Percentiles rank a stretch among this genome's conserved stretches.
Evolutionary conservation across 1,140 invertebrate genomes (phyloP).

Genomic region (Papilio xuthus): DNA sequence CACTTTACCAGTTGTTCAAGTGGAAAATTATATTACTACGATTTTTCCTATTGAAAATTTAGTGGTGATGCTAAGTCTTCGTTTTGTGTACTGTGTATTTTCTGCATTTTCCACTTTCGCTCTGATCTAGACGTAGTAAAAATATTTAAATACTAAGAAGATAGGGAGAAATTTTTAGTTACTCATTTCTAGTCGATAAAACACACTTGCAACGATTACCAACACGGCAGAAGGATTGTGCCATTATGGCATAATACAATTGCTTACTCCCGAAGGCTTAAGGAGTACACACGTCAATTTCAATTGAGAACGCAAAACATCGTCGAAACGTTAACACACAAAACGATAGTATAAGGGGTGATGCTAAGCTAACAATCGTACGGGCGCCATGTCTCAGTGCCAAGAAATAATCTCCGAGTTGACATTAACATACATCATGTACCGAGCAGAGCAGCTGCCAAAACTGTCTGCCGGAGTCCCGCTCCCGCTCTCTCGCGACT

Average conservation of each 20-base stretch:
- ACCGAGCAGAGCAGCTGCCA: conserved; percentile 68
- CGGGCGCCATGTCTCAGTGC: conserved; percentile 67
- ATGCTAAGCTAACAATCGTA: conserved; percentile 67
- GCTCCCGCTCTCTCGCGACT: conserved; percentile 48
- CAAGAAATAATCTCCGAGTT: conserved; percentile 77
- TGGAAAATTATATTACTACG: conserved; percentile 15
- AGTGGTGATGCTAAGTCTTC: background rate
- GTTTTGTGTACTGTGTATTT: background rate
- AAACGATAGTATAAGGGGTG: conserved; percentile 54
- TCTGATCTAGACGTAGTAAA: background rate
- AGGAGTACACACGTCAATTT: background rate
- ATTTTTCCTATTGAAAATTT: background rate
- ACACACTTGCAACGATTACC: too few relatives aligned
- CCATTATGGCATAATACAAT: too few relatives aligned
- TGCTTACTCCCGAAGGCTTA: too few relatives aligned
- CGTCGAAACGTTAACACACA: conserved; percentile 12
- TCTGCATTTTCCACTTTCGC: background rate
- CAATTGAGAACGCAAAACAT: background rate
- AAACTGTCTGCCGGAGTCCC: conserved; percentile 68
- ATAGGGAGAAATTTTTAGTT: background rate
- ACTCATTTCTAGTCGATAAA: background rate
- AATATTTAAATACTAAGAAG: background rate
- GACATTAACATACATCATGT: conserved; percentile 78
- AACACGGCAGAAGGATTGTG: too few relatives aligned
- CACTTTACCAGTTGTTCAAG: conserved; percentile 28